Evolutionary conservation across 2,888 invertebrate genomes (phyloP).

Genomic region (Meganola albula): DNA sequence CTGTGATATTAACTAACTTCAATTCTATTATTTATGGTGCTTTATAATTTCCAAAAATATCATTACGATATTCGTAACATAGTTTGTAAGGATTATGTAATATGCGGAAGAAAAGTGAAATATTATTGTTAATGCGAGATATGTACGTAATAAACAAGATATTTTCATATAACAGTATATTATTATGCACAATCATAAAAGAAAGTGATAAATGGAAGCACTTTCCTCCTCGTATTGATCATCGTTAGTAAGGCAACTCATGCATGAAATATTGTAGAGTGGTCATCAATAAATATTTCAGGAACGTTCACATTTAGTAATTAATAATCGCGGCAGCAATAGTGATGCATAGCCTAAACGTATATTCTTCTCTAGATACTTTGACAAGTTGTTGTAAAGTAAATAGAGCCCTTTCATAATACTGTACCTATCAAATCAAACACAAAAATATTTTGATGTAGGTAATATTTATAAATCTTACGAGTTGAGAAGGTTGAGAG

Average conservation of each 20-base stretch:
- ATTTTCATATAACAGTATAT: constrained; percentile 4
- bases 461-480: no score
- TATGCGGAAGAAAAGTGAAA: constrained; percentile 20
- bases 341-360: no score
- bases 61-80: constrained; percentile 18
- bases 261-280: constrained; percentile 46
- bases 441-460: no score
- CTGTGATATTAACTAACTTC: constrained; percentile 48
- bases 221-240: constrained; percentile 50
- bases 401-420: no score
- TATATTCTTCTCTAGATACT: no score
- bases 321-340: no score
- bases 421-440: no score
- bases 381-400: no score
- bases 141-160: constrained; percentile 33
- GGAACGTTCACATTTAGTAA: constrained; percentile 22
- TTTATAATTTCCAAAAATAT: constrained; percentile 20
- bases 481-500: no score
- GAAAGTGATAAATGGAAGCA: constrained; percentile 30
- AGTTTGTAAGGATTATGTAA: constrained; percentile 31
- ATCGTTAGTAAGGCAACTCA: constrained; percentile 43
- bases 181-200: constrained; percentile 17
- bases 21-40: constrained; percentile 28
- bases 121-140: constrained; percentile 22
- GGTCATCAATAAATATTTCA: constrained; percentile 33